Conservation (phyloP, 2,797 vertebrate genomes). For the Sebastes goodei region DNA sequence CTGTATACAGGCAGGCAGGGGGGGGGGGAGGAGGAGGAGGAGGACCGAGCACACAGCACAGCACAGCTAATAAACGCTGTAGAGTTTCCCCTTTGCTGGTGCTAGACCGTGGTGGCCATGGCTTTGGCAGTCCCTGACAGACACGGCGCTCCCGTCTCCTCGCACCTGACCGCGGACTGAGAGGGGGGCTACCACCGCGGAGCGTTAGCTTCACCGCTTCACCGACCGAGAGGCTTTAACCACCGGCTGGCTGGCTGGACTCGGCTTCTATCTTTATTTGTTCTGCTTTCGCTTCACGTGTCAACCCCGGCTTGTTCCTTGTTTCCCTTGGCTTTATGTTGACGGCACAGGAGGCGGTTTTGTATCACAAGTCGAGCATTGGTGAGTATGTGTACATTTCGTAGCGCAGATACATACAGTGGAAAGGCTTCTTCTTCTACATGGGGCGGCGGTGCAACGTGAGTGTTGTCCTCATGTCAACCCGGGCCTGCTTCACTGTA, state of each 20-base stretch:
- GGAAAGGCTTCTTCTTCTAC: too few relatives aligned
- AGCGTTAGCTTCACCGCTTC: not conserved
- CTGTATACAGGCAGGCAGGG: constrained; percentile 39
- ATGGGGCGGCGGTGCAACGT: constrained; percentile 46
- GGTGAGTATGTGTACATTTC: constrained; percentile 11
- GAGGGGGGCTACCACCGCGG: not conserved
- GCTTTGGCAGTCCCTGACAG: constrained; percentile 45
- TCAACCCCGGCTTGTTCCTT: not conserved
- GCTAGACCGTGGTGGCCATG: constrained; percentile 47
- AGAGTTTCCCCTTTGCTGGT: constrained; percentile 19
- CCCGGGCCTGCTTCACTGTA: constrained; percentile 32
- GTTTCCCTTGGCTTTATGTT: constrained; percentile 1
- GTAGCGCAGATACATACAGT: too few relatives aligned
- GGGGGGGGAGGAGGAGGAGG: constrained; percentile 29
- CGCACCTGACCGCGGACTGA: constrained; percentile 29
- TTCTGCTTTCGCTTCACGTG: constrained; percentile 4
- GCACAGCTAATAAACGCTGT: constrained; percentile 10
- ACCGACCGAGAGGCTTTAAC: too few relatives aligned
- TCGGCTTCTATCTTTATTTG: not conserved
- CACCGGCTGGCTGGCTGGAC: not conserved
- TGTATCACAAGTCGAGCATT: not conserved
- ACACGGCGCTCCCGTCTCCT: constrained; percentile 25
- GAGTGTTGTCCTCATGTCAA: constrained; percentile 73
- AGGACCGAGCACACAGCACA: constrained; percentile 41
- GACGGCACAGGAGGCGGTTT: not conserved